Base-by-base conservation (phyloP, 2,797 vertebrate genomes). In the Menidia menidia region DNA sequence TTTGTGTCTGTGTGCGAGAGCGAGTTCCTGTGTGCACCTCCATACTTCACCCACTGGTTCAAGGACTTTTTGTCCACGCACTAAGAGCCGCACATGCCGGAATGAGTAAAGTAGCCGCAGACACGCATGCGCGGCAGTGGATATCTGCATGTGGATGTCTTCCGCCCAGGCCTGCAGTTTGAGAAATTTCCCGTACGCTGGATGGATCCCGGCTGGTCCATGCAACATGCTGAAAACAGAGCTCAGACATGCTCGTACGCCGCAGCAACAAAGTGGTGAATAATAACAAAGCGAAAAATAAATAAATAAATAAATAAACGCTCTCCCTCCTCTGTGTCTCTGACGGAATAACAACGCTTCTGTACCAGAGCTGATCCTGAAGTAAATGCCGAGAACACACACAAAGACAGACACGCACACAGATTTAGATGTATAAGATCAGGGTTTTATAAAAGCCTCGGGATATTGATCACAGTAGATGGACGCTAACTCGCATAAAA, bases 21-120 rank as follows among this genome's bases (percentile, higher is more conserved):
- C 53, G 52, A 47, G 59, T 42, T 57, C 41, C 60, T 39, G 54
- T 53, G 69, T 44, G 65, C 63, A 45, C 59, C 73, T 80, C 45
- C 56, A 62, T 73, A 75, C 80, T 78, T 85, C 73, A 81, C 71
- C 77, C 68, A 60, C 66, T 67, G 71, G 80, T 92, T 92, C 95
- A 95, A 96, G 95, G 96, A 95, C 95, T 96, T 96, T 96, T 96
- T 91, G 68, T 82, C 75, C 83, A 80, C 76, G 76, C 83, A 64
- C 75, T 50, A 45, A 75, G 68, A 79, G 77, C 77, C 54, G 32
- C 9, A 10, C 67, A 64, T 45, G 61, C 64, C 42, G 54, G 68
- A 73, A 69, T 44, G 68, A 83, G 67, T 32, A 62, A 73, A 84
- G 64, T 39, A 51, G 71, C 64, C 54, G 71, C 71, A 67, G 52